Evolutionary conservation across 2,888 invertebrate species (phyloP).

Genomic region (Lasioglossum morio): DNA sequence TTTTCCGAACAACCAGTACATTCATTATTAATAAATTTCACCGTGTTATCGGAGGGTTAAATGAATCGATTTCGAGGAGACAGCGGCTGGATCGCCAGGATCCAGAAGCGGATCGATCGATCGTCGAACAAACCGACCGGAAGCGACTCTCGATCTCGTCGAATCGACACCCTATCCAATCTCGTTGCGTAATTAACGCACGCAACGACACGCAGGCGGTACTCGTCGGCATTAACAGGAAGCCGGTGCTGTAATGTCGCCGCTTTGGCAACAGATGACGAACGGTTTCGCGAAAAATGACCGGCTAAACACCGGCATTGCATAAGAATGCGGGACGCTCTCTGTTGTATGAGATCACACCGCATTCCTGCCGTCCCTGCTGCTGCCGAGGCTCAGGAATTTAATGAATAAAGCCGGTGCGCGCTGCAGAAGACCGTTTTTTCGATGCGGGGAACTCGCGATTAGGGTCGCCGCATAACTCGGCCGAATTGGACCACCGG

Average conservation of each 20-base stretch:
- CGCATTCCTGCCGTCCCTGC: neutral
- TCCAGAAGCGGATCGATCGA: neutral
- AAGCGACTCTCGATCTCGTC: neutral
- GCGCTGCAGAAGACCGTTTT: neutral
- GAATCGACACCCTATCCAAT: neutral
- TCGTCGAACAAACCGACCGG: neutral
- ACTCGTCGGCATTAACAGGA: slow-evolving; percentile 13
- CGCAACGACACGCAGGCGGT: neutral
- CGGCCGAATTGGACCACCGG: neutral
- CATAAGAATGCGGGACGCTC: slow-evolving; percentile 18
- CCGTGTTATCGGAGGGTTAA: neutral
- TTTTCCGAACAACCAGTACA: no score
- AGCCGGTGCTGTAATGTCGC: neutral
- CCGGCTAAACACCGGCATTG: neutral
- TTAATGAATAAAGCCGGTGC: slow-evolving; percentile 5
- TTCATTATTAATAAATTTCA: no score
- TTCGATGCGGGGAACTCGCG: neutral
- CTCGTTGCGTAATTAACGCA: neutral
- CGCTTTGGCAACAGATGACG: slow-evolving; percentile 6
- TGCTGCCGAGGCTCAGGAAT: neutral
- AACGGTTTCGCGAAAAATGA: slow-evolving; percentile 4
- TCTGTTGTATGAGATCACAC: slow-evolving; percentile 7
- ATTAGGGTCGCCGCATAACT: slow-evolving; percentile 4
- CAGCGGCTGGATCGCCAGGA: neutral
- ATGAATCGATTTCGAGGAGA: neutral